Evolutionary conservation across 2,113 vertebrate genomes (phyloP), one percentile per base, ranked within the genome.

Genomic region (Hemichromis elongatus): DNA sequence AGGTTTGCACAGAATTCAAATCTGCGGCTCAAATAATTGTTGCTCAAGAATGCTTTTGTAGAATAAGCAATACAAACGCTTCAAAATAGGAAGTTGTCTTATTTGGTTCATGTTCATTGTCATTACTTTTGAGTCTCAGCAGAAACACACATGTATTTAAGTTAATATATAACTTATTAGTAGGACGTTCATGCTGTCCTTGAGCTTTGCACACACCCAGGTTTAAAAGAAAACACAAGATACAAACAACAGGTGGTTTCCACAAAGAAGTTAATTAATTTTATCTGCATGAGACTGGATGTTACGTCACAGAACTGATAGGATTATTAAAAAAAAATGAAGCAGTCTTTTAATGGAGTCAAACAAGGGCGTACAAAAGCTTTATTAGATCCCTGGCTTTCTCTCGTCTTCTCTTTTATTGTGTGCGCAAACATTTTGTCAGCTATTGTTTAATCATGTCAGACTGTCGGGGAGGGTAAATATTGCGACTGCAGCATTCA

Each of bases 91-190:
- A 50, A 30, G 26, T 12, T 30, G 16, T 52, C 47, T 35, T 14
- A 33, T 6, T 50, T 35, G 35, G 6, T 12, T 53, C 26, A 54
- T 50, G 24, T 5, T 50, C 68, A 24, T 6, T 61, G 5, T 73
- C 3, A 53, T 3, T 19, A 28, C 2, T 11, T 73, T 61, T 28
- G 33, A 4, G 7, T 40, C 4, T 16, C 5, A 53, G 19, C 21
- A 66, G 42, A 3, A 47, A 75, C 42, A 9, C 18, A 13, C 12
- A 12, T 35, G 3, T 5, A 52, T 28, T 75, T 73, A 9, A 70
- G 80, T 91, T 88, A 87, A 88, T 88, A 75, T 70, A 80, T 90
- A 70, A 92, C 56, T 52, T 7, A 75, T 73, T 4, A 84, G 24
- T 42, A 63, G 54, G 54, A 47, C 14, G 2, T 63, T 35, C 24